Evolutionary conservation across 2,888 invertebrate species (phyloP).

Genomic region (Criorhina ranunculi): DNA sequence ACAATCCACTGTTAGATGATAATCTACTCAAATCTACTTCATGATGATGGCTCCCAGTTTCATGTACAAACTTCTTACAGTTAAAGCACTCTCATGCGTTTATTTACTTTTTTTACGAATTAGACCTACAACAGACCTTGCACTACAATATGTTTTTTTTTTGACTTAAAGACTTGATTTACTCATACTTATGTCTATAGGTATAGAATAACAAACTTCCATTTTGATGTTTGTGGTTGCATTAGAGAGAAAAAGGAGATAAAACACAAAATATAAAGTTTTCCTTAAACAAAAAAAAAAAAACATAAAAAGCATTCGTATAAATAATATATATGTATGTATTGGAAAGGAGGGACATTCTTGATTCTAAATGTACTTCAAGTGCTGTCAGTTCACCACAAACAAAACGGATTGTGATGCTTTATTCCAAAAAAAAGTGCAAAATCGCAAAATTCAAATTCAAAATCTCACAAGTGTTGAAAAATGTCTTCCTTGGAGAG

Average conservation of each 20-base stretch:
- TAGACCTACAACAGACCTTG: slow-evolving; percentile 38
- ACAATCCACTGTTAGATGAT: not conserved
- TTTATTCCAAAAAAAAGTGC: slow-evolving; percentile 12
- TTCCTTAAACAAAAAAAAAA: slow-evolving; percentile 19
- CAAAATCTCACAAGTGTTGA: slow-evolving; percentile 1
- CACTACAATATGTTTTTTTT: slow-evolving; percentile 33
- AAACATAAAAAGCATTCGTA: slow-evolving; percentile 31
- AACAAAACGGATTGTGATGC: slow-evolving; percentile 12
- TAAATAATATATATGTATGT: no score
- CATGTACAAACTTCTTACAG: not conserved
- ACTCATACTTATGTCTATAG: slow-evolving; percentile 52
- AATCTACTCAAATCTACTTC: slow-evolving; percentile 14
- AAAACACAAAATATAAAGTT: slow-evolving; percentile 7
- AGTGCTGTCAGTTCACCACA: slow-evolving; percentile 35
- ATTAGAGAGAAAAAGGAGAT: slow-evolving; percentile 38
- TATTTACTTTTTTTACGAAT: not conserved
- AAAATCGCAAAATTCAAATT: not conserved
- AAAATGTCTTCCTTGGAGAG: not conserved
- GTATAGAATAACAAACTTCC: slow-evolving; percentile 44
- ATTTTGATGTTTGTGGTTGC: slow-evolving; percentile 24
- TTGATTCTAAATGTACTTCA: not conserved
- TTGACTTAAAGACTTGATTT: slow-evolving; percentile 2
- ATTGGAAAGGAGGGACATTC: not conserved
- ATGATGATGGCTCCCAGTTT: not conserved
- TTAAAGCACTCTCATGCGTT: slow-evolving; percentile 37